phyloP scores from a whole-genome alignment of 2,113 vertebrate species.

The Macquaria ambigua region DNA sequence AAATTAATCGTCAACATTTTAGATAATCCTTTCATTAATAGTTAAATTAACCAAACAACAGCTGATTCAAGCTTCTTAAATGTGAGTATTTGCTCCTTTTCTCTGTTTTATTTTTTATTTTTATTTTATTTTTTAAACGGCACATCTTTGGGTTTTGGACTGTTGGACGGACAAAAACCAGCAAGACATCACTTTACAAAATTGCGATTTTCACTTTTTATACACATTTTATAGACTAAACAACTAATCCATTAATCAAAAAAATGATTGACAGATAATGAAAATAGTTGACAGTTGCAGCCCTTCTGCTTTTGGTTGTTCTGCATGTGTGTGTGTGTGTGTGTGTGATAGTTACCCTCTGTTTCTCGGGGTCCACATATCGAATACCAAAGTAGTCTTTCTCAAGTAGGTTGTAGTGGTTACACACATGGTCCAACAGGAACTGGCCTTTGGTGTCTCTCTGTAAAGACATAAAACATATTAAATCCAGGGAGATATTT shows the following conservation, averaged over 20 bases:
- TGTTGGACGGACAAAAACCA: too few relatives aligned
- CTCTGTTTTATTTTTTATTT: neutral
- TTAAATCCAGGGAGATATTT: slow-evolving; percentile 15
- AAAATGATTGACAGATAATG: neutral
- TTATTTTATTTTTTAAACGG: neutral
- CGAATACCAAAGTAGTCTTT: slow-evolving; percentile 99
- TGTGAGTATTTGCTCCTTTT: neutral
- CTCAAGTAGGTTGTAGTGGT: slow-evolving; percentile 97
- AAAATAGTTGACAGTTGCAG: neutral
- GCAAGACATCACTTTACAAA: too few relatives aligned
- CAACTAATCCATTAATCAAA: too few relatives aligned
- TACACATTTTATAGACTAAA: too few relatives aligned
- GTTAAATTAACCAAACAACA: neutral
- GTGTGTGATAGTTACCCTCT: slow-evolving; percentile 87
- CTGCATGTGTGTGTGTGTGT: slow-evolving; percentile 3
- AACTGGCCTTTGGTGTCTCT: slow-evolving; percentile 98
- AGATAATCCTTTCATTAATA: neutral
- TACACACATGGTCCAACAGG: slow-evolving; percentile 97
- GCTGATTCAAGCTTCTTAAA: neutral
- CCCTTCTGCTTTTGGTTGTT: neutral
- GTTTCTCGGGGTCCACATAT: slow-evolving; percentile 97
- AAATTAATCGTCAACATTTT: neutral
- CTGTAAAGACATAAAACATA: slow-evolving; percentile 84
- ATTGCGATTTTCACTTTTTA: too few relatives aligned
- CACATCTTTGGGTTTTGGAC: neutral